A percentile compares a stretch with the other conserved stretches of the same genome.
phyloP scores from a whole-genome alignment of 2,113 vertebrate genomes.

The Sylvicapra grimmia region DNA sequence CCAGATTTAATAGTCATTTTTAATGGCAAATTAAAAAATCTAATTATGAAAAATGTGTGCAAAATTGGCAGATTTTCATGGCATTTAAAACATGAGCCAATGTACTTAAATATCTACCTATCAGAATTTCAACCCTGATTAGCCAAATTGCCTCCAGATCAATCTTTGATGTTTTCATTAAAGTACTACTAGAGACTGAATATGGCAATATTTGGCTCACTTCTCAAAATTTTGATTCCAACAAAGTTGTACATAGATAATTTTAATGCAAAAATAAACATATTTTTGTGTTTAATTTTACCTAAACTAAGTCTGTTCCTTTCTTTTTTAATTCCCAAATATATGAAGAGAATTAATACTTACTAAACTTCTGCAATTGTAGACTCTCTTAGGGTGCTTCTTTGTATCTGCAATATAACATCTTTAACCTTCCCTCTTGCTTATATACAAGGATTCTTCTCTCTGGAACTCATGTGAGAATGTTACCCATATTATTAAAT shows the following conservation, averaged over 20 bases:
- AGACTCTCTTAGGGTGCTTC: not conserved
- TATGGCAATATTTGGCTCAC: slow-evolving; percentile 19
- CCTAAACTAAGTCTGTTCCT: not conserved
- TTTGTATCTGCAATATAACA: not conserved
- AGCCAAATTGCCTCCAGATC: not conserved
- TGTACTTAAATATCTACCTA: slow-evolving; percentile 41
- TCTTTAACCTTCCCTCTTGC: not conserved
- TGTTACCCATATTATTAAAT: not conserved
- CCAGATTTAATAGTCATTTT: slow-evolving; percentile 41
- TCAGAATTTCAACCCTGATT: slow-evolving; percentile 11
- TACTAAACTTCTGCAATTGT: not conserved
- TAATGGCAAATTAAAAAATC: slow-evolving; percentile 17
- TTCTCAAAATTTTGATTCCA: not conserved
- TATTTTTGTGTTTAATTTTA: slow-evolving; percentile 17
- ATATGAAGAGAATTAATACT: not conserved
- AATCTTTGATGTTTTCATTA: not conserved
- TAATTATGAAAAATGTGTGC: slow-evolving; percentile 47
- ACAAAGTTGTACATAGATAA: not conserved
- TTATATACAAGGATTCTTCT: not conserved
- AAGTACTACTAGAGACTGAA: not conserved
- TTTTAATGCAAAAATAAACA: slow-evolving; percentile 7
- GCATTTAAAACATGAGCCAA: slow-evolving; percentile 46
- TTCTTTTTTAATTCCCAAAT: not conserved
- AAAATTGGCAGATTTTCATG: slow-evolving; percentile 35
- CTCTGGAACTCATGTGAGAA: not conserved